phyloP scores from a whole-genome alignment of 2,113 vertebrate genomes.

The Acrocephalus kingi region DNA sequence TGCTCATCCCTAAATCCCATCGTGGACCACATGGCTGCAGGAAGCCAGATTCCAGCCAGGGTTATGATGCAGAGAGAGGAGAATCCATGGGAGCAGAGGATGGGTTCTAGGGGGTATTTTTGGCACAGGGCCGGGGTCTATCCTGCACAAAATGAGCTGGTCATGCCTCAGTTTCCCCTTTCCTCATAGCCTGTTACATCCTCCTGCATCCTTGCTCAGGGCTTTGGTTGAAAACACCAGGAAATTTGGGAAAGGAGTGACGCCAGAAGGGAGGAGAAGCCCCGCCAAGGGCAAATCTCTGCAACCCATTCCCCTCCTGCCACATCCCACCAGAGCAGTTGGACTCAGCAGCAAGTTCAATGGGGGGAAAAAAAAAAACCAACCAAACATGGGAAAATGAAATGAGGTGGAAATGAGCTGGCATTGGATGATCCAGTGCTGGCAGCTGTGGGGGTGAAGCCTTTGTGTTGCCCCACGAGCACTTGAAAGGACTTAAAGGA shows the following conservation, averaged over 20 bases:
- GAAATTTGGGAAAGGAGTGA: neutral
- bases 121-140: fast-evolving
- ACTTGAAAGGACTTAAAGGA: neutral
- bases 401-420: neutral
- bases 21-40: fast-evolving
- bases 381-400: neutral
- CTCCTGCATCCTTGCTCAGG: neutral
- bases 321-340: neutral
- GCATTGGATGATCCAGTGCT: neutral
- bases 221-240: neutral
- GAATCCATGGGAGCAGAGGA: neutral
- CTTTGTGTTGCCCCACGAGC: neutral
- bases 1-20: neutral
- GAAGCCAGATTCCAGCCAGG: neutral
- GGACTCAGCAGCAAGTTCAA: neutral
- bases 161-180: neutral
- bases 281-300: neutral
- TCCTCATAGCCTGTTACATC: neutral
- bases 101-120: neutral
- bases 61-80: neutral
- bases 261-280: neutral
- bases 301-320: neutral
- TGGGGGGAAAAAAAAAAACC: neutral
- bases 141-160: neutral
- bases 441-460: neutral